These are phyloP conservation scores for Cecidostiba fungosa DNA, from an alignment of 2,888 invertebrate genomes.

Conservation along the genomic window DNA sequence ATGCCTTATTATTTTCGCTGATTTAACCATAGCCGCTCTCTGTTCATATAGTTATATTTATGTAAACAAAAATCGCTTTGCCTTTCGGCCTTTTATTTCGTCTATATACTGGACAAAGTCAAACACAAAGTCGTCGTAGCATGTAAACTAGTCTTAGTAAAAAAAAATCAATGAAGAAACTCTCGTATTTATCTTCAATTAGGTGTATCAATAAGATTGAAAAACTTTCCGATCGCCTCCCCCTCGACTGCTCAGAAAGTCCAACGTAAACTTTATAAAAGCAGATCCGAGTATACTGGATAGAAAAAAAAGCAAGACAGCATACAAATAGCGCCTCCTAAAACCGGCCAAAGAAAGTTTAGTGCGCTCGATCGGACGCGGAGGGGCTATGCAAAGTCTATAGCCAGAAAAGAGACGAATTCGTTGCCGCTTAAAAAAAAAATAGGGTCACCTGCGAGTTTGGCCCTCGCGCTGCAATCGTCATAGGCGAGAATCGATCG, in stretches of 20 bases:
- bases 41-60: background rate
- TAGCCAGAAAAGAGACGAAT: slow-evolving; percentile 8
- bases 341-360: background rate
- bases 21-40: background rate
- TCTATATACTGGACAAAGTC: background rate
- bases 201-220: background rate
- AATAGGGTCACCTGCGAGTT: slow-evolving; percentile 43
- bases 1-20: background rate
- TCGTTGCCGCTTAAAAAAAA: slow-evolving; percentile 24
- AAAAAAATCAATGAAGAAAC: background rate
- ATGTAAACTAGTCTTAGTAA: background rate
- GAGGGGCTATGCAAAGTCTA: background rate
- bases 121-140: background rate
- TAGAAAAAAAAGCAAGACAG: background rate
- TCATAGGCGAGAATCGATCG: slow-evolving; percentile 58
- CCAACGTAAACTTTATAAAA: background rate
- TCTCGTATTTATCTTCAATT: background rate
- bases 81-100: background rate
- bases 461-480: slow-evolving; percentile 37
- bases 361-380: too few relatives aligned
- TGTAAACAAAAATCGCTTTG: slow-evolving; percentile 40
- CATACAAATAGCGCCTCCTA: background rate
- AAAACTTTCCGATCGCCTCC: background rate
- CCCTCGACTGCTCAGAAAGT: background rate
- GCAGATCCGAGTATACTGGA: background rate